phyloP scores from a whole-genome alignment of 2,797 vertebrate species.

The Mastacembelus armatus region DNA sequence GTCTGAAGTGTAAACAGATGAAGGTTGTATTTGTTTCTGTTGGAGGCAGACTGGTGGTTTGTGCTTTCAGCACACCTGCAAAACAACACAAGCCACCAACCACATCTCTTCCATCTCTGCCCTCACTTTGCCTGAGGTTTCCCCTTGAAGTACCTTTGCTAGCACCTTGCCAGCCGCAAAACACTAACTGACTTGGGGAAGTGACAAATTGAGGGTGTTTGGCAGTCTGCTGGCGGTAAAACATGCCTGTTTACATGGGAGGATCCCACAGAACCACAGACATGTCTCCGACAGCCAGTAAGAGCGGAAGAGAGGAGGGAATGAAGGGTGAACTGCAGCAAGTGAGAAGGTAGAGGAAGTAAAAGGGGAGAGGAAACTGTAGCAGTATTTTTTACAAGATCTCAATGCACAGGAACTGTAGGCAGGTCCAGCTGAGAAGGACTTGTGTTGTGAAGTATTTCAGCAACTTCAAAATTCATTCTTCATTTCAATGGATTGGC shows the following conservation, averaged over 20 bases:
- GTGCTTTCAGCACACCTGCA: constrained; percentile 71
- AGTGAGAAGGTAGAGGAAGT: constrained; percentile 34
- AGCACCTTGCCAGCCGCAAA: constrained; percentile 81
- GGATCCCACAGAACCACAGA: constrained; percentile 81
- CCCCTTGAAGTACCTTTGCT: constrained; percentile 68
- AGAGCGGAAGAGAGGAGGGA: constrained; percentile 26
- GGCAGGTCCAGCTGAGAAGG: constrained; percentile 1
- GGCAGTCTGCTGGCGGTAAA: constrained; percentile 73
- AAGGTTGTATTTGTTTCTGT: constrained; percentile 54
- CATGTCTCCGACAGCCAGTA: constrained; percentile 58
- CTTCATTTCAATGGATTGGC: too few species aligned
- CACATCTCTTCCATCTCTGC: constrained; percentile 75
- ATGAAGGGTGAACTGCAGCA: background rate
- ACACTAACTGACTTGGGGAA: constrained; percentile 71
- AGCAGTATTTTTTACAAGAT: constrained; percentile 17
- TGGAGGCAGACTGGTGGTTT: constrained; percentile 58
- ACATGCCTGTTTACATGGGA: constrained; percentile 78
- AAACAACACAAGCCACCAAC: constrained; percentile 70
- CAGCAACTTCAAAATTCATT: background rate
- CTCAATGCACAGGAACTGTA: background rate
- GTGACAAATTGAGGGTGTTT: constrained; percentile 84
- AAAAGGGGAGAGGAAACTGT: constrained; percentile 24
- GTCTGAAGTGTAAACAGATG: constrained; percentile 58
- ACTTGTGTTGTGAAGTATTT: background rate
- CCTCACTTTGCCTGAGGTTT: constrained; percentile 75